phyloP scores from a whole-genome alignment of 2,113 vertebrate genomes.

The Rhinogobius similis region DNA sequence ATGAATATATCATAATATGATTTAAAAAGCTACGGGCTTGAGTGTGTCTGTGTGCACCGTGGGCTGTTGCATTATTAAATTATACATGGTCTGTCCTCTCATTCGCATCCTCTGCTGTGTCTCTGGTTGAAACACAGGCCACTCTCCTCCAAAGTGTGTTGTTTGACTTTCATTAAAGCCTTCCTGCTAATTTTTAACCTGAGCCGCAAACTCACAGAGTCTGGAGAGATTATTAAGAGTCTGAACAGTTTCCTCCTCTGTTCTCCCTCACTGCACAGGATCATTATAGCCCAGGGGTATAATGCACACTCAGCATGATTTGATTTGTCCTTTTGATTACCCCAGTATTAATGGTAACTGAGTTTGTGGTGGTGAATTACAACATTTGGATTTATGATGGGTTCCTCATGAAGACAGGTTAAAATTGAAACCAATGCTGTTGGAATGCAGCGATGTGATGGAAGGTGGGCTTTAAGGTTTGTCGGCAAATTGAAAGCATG shows the following conservation, averaged over 20 bases:
- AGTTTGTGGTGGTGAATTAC: conserved; percentile 24
- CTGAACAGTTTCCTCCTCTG: not conserved
- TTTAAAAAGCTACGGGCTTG: not conserved
- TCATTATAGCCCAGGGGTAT: not conserved
- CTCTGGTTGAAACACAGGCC: conserved; percentile 6
- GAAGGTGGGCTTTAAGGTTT: too few relatives aligned
- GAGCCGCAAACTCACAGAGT: conserved; percentile 29
- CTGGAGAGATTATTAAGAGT: too few relatives aligned
- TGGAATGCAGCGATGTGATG: conserved; percentile 47
- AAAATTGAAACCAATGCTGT: conserved; percentile 41
- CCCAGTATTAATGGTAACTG: conserved; percentile 34
- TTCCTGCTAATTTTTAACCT: conserved; percentile 58
- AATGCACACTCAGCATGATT: conserved; percentile 17
- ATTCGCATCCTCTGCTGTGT: not conserved
- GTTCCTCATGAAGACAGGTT: not conserved
- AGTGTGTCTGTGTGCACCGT: not conserved
- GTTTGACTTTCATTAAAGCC: conserved; percentile 53
- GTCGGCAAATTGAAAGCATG: too few relatives aligned
- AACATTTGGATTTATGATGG: conserved; percentile 21
- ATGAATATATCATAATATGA: too few relatives aligned
- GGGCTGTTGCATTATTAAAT: not conserved
- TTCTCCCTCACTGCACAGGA: not conserved
- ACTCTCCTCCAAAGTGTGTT: conserved; percentile 35
- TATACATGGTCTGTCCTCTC: not conserved
- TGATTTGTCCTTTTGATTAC: conserved; percentile 37